These are phyloP conservation scores for Microtus oregoni DNA, from an alignment of 2,113 vertebrate genomes.

Conservation along the genomic window DNA sequence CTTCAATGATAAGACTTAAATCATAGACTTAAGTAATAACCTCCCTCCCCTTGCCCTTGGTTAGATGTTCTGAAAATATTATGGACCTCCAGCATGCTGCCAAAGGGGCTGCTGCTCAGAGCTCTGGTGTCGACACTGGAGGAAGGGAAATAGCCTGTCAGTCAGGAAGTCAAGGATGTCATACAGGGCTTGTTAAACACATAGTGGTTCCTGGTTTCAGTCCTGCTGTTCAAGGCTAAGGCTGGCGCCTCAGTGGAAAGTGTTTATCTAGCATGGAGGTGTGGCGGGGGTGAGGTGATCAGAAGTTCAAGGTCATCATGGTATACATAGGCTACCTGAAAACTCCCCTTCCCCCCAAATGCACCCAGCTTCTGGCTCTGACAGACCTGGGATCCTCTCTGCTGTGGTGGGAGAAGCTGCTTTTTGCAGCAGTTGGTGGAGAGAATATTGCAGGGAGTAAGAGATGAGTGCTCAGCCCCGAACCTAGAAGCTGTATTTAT, in stretches of 20 bases:
- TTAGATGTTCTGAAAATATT: background rate
- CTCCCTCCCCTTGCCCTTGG: background rate
- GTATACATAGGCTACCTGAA: background rate
- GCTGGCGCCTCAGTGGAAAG: too few species aligned
- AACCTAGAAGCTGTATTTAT: background rate
- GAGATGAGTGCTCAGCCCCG: background rate
- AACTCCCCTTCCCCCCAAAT: background rate
- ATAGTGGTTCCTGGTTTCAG: background rate
- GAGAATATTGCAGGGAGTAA: background rate
- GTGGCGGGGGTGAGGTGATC: background rate
- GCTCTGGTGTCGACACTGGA: background rate
- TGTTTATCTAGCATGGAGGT: background rate
- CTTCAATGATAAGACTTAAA: slow-evolving; percentile 34
- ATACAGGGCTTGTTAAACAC: background rate
- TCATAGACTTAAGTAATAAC: slow-evolving; percentile 19
- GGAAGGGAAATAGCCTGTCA: background rate
- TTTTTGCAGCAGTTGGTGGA: background rate
- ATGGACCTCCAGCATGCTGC: background rate
- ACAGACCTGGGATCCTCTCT: background rate
- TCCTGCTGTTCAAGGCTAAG: background rate
- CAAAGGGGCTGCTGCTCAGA: background rate
- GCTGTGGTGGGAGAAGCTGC: background rate
- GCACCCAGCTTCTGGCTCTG: background rate
- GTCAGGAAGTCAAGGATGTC: background rate
- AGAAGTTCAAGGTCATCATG: background rate